Percentiles rank a stretch among this genome's conserved stretches.
Evolutionary conservation across 1,140 invertebrate genomes (phyloP).

Genomic region (Reticulitermes speratus): DNA sequence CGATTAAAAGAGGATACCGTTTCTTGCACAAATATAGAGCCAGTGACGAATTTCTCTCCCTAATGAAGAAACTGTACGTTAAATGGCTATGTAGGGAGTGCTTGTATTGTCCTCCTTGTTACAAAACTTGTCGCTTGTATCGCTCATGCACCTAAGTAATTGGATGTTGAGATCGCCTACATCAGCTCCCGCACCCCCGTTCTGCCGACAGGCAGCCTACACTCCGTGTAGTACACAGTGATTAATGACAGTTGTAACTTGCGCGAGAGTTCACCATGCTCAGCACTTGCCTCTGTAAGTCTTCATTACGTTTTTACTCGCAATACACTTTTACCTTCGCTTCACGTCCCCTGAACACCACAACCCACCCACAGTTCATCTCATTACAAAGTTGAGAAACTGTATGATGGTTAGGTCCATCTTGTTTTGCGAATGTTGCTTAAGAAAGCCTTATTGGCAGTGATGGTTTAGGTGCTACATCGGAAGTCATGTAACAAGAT

Average conservation of each 20-base stretch:
- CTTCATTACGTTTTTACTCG: neutral
- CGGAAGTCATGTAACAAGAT: neutral
- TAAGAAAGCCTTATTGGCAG: neutral
- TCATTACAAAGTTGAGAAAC: neutral
- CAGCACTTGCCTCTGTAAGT: neutral
- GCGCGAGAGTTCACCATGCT: neutral
- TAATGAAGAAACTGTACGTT: neutral
- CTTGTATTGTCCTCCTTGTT: neutral
- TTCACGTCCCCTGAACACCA: neutral
- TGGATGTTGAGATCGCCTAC: neutral
- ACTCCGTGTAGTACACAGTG: constrained; percentile 8
- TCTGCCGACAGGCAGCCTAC: neutral
- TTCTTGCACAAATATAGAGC: neutral
- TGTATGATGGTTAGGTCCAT: neutral
- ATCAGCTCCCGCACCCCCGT: neutral
- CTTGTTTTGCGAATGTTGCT: neutral
- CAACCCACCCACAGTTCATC: neutral
- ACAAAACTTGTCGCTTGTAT: neutral
- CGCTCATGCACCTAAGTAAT: neutral
- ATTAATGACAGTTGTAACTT: constrained; percentile 19
- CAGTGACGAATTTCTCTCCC: neutral
- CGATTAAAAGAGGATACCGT: too few species aligned
- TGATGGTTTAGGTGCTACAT: neutral
- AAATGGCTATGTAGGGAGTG: neutral
- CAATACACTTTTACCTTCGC: neutral